Evolutionary conservation across 1,140 invertebrate genomes (phyloP), one percentile per base, ranked within the genome.

Genomic region (Melanaphis sacchari): DNA sequence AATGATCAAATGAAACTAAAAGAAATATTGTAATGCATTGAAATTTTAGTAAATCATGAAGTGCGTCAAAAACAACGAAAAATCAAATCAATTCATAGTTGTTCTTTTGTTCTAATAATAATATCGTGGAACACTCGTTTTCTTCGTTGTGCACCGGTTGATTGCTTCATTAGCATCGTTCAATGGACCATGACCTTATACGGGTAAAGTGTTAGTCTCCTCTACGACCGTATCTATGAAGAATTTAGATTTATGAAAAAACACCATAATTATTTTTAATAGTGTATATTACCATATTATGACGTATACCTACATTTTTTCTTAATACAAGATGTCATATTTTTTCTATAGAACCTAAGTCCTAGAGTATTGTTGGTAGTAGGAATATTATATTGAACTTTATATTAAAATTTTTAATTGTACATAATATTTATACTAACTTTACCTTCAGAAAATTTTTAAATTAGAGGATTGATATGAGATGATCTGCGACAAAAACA

Each of bases 101-200:
- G 36, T 26, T 54, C 88, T 89, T 52, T 89, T 89, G 88, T 89
- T 89, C 49, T 54, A 54, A 54, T 24, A 89, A 36, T 88, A 52
- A 43, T 88, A 43, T 40, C 18, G 46, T 40, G 24, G 9, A 89
- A 89, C 88, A 4, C 7, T 38, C 38, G 49, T 54, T 88, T 89
- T 54, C 88, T 40, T 31, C 36, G 49, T 36, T 52, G 36, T 52
- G 36, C 49, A 89, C 36, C 49, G 88, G 46, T 54, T 89, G 88
- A 89, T 89, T 54, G 88, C 49, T 89, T 89, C 88, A 89, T 89
- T 89, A 89, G 88, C 49, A 38, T 54, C 88, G 88, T 89, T 89
- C 46, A 89, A 89, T 54, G 88, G 49, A 89, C 88, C 49, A 54
- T 89, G n/a, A 52, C 43, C 21, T 49, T 89, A 85, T 43, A 89